Conservation (phyloP, 2,113 vertebrate genomes). For the Ceyx melanurus region DNA sequence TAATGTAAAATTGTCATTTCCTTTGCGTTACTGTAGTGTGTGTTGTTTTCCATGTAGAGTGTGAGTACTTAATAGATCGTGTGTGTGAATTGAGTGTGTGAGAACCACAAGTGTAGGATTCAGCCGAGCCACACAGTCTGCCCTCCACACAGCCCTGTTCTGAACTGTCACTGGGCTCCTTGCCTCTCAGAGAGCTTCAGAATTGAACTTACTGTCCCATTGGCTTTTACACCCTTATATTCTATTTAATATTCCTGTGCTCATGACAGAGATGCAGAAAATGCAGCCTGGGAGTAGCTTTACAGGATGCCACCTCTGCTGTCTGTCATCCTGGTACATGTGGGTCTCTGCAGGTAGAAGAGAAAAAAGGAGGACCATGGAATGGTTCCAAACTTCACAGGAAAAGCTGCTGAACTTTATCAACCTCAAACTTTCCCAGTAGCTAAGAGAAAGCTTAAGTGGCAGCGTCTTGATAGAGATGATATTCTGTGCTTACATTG, state of each 20-base stretch:
- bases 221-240: background rate
- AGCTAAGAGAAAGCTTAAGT: background rate
- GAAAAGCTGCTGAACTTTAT: background rate
- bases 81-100: background rate
- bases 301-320: background rate
- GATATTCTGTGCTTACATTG: background rate
- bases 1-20: background rate
- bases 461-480: background rate
- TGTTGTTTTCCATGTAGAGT: background rate
- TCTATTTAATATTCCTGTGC: background rate
- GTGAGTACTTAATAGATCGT: background rate
- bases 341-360: background rate
- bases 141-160: background rate
- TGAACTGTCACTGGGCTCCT: background rate
- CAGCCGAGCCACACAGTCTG: background rate
- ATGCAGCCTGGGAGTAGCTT: background rate
- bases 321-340: background rate
- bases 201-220: background rate
- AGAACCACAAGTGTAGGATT: background rate
- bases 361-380: background rate
- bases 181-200: background rate
- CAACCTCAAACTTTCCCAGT: background rate
- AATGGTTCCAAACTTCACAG: background rate
- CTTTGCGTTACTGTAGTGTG: background rate
- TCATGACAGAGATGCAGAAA: accelerated